Evolutionary conservation across 2,888 invertebrate species (phyloP).

Genomic region (Dromius quadrimaculatus): DNA sequence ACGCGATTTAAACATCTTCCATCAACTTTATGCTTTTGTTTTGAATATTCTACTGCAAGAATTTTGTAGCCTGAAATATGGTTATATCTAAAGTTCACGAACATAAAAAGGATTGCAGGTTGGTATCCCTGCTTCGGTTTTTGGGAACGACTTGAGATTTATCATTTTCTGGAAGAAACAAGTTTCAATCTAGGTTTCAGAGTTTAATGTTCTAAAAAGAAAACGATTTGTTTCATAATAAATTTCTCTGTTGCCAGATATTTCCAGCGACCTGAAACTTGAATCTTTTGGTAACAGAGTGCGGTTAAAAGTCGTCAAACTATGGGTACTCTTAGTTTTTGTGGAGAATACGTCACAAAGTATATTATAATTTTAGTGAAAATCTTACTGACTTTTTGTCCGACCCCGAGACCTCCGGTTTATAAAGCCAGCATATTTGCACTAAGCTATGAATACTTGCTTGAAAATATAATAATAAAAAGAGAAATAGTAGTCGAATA

Average conservation of each 20-base stretch:
- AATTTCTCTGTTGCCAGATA: conserved; percentile 14
- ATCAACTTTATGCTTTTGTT: conserved; percentile 52
- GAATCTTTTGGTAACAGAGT: no score
- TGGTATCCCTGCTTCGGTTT: conserved; percentile 31
- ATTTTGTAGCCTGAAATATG: conserved; percentile 49
- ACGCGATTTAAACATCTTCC: conserved; percentile 29
- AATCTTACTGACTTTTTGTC: no score
- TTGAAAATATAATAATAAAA: no score
- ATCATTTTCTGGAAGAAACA: conserved; percentile 39
- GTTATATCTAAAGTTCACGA: conserved; percentile 46
- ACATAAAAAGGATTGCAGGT: conserved; percentile 44
- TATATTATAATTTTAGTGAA: no score
- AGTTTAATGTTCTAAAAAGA: conserved; percentile 41
- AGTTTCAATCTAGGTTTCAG: conserved; percentile 39
- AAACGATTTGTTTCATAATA: conserved; percentile 30
- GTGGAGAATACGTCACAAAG: no score
- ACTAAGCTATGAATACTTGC: no score
- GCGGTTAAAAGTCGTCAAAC: no score
- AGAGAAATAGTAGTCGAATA: no score
- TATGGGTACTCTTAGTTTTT: no score
- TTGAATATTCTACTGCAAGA: conserved; percentile 50
- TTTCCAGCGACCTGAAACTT: conserved; percentile 5
- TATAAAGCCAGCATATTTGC: no score
- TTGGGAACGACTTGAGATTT: conserved; percentile 31
- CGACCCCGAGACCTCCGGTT: no score